A percentile compares a stretch with the other conserved stretches of the same genome.
These are phyloP conservation scores for Argynnis bischoffii DNA, from an alignment of 2,888 invertebrate genomes.

Conservation along the genomic window DNA sequence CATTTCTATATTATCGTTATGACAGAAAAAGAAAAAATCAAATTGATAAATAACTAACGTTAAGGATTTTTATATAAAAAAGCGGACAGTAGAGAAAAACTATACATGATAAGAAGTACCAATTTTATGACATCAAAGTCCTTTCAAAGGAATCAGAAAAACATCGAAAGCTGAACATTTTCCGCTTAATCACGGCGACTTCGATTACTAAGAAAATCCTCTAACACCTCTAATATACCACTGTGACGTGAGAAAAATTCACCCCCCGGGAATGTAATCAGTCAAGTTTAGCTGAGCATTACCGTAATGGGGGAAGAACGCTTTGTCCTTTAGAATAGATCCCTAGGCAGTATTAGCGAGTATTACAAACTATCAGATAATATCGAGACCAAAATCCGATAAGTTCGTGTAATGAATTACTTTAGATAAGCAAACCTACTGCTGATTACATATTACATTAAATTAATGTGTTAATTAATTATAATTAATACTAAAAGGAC, in stretches of 20 bases:
- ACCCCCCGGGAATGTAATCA: slow-evolving; percentile 66
- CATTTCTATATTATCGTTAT: too few relatives aligned
- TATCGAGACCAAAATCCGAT: slow-evolving; percentile 31
- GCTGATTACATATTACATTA: slow-evolving; percentile 21
- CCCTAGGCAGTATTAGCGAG: slow-evolving; percentile 33
- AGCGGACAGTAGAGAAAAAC: too few relatives aligned
- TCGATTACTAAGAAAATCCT: slow-evolving; percentile 64
- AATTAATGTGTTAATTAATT: neutral
- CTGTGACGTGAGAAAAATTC: slow-evolving; percentile 65
- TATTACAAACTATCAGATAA: slow-evolving; percentile 31
- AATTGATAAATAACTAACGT: too few relatives aligned
- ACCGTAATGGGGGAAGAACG: slow-evolving; percentile 63
- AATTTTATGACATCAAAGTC: neutral
- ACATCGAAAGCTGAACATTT: slow-evolving; percentile 7
- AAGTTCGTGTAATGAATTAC: slow-evolving; percentile 30
- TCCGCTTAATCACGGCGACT: slow-evolving; percentile 49
- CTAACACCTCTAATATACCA: slow-evolving; percentile 63
- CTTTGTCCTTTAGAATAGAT: slow-evolving; percentile 52
- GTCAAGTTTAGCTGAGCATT: slow-evolving; percentile 75
- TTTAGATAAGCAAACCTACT: slow-evolving; percentile 16
- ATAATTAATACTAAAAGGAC: too few relatives aligned
- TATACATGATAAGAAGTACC: too few relatives aligned
- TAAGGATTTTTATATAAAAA: too few relatives aligned
- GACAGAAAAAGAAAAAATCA: too few relatives aligned
- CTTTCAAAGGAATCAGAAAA: neutral